Percentiles rank a stretch among this genome's conserved stretches.
Evolutionary conservation across 1,140 invertebrate species (phyloP).

Genomic region (Drosophila prosaltans): DNA sequence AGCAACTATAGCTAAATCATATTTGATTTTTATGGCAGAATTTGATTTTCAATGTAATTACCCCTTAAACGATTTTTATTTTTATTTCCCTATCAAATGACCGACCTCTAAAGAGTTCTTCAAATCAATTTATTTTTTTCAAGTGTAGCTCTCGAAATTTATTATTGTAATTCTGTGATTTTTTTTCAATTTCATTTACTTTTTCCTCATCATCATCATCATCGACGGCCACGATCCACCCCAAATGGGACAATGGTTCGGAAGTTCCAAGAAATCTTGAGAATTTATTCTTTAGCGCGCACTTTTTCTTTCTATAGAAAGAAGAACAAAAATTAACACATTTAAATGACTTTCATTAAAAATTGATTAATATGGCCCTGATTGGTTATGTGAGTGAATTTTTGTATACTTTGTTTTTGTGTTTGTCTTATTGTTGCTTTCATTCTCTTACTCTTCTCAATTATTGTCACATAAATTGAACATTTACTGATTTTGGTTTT

Average conservation of each 20-base stretch:
- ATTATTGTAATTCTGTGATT: too few relatives aligned
- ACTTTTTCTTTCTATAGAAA: conserved; percentile 14
- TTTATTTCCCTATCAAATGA: too few relatives aligned
- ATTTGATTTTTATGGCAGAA: too few relatives aligned
- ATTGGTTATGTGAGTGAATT: conserved; percentile 58
- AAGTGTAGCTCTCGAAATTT: too few relatives aligned
- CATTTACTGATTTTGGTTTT: conserved; percentile 61
- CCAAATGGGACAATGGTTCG: background rate
- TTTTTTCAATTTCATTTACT: too few relatives aligned
- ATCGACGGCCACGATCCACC: background rate
- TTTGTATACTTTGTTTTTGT: background rate
- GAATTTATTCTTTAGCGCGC: background rate
- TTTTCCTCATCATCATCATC: too few relatives aligned
- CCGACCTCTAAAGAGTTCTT: too few relatives aligned
- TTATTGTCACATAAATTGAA: conserved; percentile 81
- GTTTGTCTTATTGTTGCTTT: conserved; percentile 22
- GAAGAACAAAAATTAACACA: conserved; percentile 72
- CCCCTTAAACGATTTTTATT: too few relatives aligned
- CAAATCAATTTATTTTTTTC: too few relatives aligned
- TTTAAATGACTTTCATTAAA: conserved; percentile 81
- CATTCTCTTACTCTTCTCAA: conserved; percentile 48
- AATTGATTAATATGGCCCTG: conserved; percentile 81
- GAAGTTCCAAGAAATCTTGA: conserved; percentile 56
- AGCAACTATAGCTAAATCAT: too few relatives aligned
- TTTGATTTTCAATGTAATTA: too few relatives aligned